Evolutionary conservation across 2,113 vertebrate genomes (phyloP).

Genomic region (Chinchilla lanigera): DNA sequence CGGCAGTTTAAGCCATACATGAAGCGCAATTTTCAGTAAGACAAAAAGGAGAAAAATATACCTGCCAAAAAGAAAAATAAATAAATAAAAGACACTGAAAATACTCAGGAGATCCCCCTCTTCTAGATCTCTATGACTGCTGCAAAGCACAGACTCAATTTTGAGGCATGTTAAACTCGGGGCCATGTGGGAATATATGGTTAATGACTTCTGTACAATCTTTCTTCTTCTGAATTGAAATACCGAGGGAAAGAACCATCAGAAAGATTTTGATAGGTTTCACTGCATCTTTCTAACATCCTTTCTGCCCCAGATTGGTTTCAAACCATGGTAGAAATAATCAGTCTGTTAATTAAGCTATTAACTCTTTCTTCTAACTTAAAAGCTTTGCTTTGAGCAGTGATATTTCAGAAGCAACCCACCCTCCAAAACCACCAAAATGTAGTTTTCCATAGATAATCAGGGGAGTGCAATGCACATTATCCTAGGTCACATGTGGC

Average conservation of each 20-base stretch:
- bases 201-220: constrained; percentile 67
- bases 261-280: constrained; percentile 36
- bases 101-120: background rate
- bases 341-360: constrained; percentile 32
- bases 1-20: background rate
- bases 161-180: constrained; percentile 49
- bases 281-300: background rate
- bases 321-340: background rate
- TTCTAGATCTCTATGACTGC: background rate
- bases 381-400: background rate
- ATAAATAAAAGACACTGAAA: background rate
- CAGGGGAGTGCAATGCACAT: background rate
- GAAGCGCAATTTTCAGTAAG: constrained; percentile 3
- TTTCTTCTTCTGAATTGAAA: constrained; percentile 52
- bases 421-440: background rate
- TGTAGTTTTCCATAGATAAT: background rate
- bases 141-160: constrained; percentile 48
- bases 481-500: background rate
- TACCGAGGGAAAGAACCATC: background rate
- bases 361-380: constrained; percentile 28
- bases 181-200: constrained; percentile 37
- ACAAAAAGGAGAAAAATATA: background rate
- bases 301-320: background rate
- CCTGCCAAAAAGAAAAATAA: background rate
- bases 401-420: background rate